Conservation (phyloP, 2,113 vertebrate species). For the Ceyx margarethae region DNA sequence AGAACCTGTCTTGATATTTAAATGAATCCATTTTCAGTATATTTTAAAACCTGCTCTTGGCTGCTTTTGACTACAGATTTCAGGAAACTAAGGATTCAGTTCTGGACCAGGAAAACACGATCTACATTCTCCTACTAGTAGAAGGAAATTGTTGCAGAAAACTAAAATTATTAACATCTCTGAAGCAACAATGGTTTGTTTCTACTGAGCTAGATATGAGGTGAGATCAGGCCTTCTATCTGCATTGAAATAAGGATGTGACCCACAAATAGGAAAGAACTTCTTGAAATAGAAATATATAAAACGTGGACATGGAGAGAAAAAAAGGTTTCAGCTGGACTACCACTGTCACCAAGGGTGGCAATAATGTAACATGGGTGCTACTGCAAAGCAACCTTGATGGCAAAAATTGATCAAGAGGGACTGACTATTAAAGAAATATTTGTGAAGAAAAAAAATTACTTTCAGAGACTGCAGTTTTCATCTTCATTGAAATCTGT, state of each 20-base stretch:
- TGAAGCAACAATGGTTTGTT: not conserved
- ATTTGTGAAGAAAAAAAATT: not conserved
- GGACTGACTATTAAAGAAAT: not conserved
- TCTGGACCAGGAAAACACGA: not conserved
- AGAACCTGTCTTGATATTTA: not conserved
- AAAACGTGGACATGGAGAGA: not conserved
- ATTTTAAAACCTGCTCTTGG: not conserved
- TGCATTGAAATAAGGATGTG: not conserved
- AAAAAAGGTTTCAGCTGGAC: not conserved
- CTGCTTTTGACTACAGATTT: not conserved
- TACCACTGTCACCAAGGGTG: not conserved
- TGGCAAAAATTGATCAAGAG: not conserved
- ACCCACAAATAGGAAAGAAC: not conserved
- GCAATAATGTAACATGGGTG: not conserved
- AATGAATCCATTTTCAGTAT: not conserved
- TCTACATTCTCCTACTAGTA: not conserved
- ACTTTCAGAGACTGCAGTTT: not conserved
- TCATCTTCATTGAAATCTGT: not conserved
- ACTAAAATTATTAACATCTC: not conserved
- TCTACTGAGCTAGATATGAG: not conserved
- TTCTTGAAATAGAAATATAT: not conserved
- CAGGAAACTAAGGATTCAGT: not conserved
- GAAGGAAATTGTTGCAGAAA: not conserved
- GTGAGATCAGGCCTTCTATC: not conserved
- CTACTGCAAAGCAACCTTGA: not conserved